A percentile compares a stretch with the other conserved stretches of the same genome.
These are phyloP conservation scores for Kradibia gibbosae DNA, from an alignment of 1,140 invertebrate genomes.

Conservation along the genomic window DNA sequence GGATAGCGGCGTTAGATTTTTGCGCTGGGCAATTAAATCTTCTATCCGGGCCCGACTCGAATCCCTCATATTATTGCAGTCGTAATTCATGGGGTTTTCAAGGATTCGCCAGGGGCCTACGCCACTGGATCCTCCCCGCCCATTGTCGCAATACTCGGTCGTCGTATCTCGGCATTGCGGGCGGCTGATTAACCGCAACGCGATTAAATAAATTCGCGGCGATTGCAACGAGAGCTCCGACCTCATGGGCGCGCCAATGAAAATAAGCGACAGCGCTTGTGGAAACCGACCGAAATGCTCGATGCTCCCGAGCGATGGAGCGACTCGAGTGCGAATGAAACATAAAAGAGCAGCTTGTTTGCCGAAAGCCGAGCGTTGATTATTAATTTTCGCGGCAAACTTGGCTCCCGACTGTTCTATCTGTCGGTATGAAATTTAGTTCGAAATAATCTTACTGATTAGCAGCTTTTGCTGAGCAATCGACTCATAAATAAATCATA, in stretches of 20 bases:
- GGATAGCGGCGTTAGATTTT: slow-evolving; percentile 24
- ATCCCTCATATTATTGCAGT: background rate
- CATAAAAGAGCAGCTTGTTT: no score
- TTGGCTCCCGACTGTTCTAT: background rate
- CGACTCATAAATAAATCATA: background rate
- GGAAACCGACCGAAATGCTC: no score
- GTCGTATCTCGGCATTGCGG: no score
- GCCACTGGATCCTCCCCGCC: no score
- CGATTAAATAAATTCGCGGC: background rate
- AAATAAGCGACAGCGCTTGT: no score
- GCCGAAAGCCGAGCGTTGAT: background rate
- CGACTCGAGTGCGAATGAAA: no score
- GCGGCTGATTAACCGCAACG: no score
- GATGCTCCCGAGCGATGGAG: no score
- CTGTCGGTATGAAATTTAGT: background rate
- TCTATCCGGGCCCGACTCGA: background rate
- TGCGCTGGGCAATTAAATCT: slow-evolving; percentile 17
- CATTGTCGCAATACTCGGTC: no score
- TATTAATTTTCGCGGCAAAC: background rate
- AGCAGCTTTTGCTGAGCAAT: background rate
- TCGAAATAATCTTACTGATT: background rate
- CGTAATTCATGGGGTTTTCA: slow-evolving; percentile 9
- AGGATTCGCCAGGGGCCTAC: background rate
- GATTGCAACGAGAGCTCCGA: background rate
- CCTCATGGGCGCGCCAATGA: no score